phyloP scores from a whole-genome alignment of 2,797 vertebrate genomes.

The Pseudochaenichthys georgianus region DNA sequence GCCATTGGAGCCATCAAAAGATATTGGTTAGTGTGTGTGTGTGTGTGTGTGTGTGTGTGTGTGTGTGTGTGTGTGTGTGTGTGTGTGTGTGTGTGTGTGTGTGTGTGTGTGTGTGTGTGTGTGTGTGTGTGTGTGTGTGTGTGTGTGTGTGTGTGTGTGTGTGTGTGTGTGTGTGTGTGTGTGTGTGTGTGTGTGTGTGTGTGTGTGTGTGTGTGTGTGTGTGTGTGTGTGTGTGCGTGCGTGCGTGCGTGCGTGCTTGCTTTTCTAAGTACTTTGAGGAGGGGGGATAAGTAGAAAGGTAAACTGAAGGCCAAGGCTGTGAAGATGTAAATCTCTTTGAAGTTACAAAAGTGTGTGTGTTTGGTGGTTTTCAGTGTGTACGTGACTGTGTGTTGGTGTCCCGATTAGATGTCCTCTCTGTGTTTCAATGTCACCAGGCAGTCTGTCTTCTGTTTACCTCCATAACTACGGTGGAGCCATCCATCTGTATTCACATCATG shows the following conservation, averaged over 20 bases:
- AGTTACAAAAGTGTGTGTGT: slow-evolving; percentile 27
- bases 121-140: no score
- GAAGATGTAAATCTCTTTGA: slow-evolving; percentile 53
- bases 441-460: slow-evolving; percentile 61
- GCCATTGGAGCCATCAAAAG: slow-evolving; percentile 43
- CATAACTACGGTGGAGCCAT: slow-evolving; percentile 37
- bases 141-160: slow-evolving; percentile 26
- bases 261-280: slow-evolving; percentile 29
- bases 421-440: slow-evolving; percentile 61
- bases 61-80: no score
- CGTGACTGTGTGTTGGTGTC: not conserved
- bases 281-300: slow-evolving; percentile 52
- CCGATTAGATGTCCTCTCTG: not conserved
- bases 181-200: no score
- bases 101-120: not conserved
- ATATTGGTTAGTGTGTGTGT: slow-evolving; percentile 26
- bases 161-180: no score
- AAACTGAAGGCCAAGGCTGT: slow-evolving; percentile 51
- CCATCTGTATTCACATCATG: slow-evolving; percentile 40
- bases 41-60: not conserved
- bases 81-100: slow-evolving; percentile 18
- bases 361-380: slow-evolving; percentile 31
- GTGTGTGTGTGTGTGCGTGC: not conserved
- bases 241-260: slow-evolving; percentile 26
- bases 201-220: no score